A percentile compares a stretch with the other conserved stretches of the same genome.
These are phyloP conservation scores for Baccha elongata DNA, from an alignment of 2,888 invertebrate genomes.

Conservation along the genomic window DNA sequence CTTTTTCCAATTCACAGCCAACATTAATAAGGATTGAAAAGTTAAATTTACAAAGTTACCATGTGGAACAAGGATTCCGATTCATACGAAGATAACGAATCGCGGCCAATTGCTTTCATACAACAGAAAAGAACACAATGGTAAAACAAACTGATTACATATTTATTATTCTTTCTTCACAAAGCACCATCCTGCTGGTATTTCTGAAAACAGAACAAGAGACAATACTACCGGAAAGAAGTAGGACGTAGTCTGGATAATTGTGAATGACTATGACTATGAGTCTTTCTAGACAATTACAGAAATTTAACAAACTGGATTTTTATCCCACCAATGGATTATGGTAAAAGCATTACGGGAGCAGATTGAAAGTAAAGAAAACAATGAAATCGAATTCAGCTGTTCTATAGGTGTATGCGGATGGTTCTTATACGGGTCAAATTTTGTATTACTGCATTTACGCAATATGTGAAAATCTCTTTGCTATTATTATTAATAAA, in stretches of 20 bases:
- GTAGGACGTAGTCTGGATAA: slow-evolving; percentile 54
- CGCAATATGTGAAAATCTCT: slow-evolving; percentile 12
- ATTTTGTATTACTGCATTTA: slow-evolving; percentile 6
- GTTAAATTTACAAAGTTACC: too few relatives aligned
- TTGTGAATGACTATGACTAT: slow-evolving; percentile 68
- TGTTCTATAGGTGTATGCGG: slow-evolving; percentile 23
- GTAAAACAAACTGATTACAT: slow-evolving; percentile 67
- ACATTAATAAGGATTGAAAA: too few relatives aligned
- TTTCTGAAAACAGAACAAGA: neutral
- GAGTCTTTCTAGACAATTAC: slow-evolving; percentile 66
- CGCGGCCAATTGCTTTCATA: slow-evolving; percentile 1
- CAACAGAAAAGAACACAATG: slow-evolving; percentile 47
- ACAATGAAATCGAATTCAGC: slow-evolving; percentile 53
- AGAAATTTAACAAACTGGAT: slow-evolving; percentile 69
- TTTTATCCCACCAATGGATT: slow-evolving; percentile 69
- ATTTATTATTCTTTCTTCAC: slow-evolving; percentile 51
- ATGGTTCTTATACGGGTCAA: slow-evolving; percentile 51
- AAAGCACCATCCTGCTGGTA: neutral
- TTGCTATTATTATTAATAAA: slow-evolving; percentile 4
- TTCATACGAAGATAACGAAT: too few relatives aligned
- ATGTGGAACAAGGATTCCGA: too few relatives aligned
- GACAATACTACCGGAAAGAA: slow-evolving; percentile 9
- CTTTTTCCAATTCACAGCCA: too few relatives aligned
- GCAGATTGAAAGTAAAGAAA: neutral
- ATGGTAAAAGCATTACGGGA: slow-evolving; percentile 49